Evolutionary conservation across 2,888 invertebrate species (phyloP), one percentile per base, ranked within the genome.

Genomic region (Cyclophora punctaria): DNA sequence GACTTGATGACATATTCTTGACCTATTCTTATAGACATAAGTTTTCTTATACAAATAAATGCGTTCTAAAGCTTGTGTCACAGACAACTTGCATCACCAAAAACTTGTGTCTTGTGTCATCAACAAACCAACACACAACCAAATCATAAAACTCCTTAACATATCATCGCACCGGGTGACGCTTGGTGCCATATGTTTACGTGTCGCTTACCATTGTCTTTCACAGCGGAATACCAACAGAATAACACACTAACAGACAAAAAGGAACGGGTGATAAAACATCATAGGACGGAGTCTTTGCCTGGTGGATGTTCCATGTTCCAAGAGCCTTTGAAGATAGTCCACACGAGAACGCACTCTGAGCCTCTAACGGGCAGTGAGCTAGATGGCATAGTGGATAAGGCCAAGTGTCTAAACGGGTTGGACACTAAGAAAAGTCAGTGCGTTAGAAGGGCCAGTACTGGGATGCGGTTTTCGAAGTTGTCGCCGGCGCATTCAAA

Each of bases 321-420:
- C 71, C 77, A 74, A 67, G 85, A 83, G 58, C 78, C 83, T 6
- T 66, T 80, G 58, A 79, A 75, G 69, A 81, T 87, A 46, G 74
- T 73, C 59, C 93, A 93, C 80, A 92, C 91, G 77, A 89, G 93
- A 75, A 93, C 93, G 58, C 88, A 92, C 73, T 93, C 93, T 69
- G 91, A 93, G 73, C 93, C 93, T 56, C 77, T 93, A 59, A 90
- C 91, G 4, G 91, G 90, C 53, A 90, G 88, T 56, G 88, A 89
- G 63, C 73, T 81, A 51, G 79, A 80, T 52, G 66, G 74, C 20
- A 76, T 73, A n/a, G 62, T 78, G 53, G 83, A 82, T 67, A 77
- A 80, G 58, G 67, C 71, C 4, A 80, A 76, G 60, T 67, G 80
- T 48, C 75, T 80, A 65, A 83, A 82, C 69, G 84, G 84, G 57